These are phyloP conservation scores for Sinelater perroti DNA, from an alignment of 2,888 invertebrate species.

Conservation along the genomic window DNA sequence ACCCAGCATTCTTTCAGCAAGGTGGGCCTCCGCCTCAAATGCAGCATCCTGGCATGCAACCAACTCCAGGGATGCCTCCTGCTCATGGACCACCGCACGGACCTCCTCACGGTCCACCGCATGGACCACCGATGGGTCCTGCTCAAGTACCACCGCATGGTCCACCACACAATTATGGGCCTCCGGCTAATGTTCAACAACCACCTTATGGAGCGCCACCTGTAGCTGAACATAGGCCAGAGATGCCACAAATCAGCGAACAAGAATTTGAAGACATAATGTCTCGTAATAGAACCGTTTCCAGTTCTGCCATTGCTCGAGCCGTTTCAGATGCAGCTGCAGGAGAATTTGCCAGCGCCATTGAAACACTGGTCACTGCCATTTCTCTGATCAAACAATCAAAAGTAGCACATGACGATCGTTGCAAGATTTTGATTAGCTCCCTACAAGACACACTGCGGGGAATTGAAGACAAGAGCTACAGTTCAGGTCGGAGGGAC, in stretches of 20 bases:
- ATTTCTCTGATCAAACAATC: conserved; percentile 99
- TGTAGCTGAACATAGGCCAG: conserved; percentile 63
- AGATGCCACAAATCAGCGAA: conserved; percentile 79
- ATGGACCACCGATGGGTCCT: conserved; percentile 73
- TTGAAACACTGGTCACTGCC: conserved; percentile 98
- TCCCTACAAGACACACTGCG: conserved; percentile 96
- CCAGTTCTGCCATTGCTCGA: conserved; percentile 95
- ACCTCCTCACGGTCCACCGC: conserved; percentile 69
- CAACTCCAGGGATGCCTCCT: conserved; percentile 68
- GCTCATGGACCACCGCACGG: conserved; percentile 73
- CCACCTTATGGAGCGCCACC: conserved; percentile 71
- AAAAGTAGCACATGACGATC: conserved; percentile 89
- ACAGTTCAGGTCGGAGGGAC: conserved; percentile 78
- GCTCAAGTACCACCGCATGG: conserved; percentile 59
- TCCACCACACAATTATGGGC: conserved; percentile 66
- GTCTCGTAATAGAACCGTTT: conserved; percentile 96
- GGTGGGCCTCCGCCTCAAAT: conserved; percentile 68
- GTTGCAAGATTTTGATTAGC: conserved; percentile 97
- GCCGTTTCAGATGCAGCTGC: conserved; percentile 98
- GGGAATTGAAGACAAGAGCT: conserved; percentile 97
- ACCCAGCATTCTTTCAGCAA: conserved; percentile 95
- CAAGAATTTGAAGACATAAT: conserved; percentile 99
- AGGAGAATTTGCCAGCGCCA: conserved; percentile 97
- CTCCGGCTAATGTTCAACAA: conserved; percentile 59
- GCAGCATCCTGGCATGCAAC: conserved; percentile 64